phyloP scores from a whole-genome alignment of 2,888 invertebrate genomes.

The Tetramorium bicarinatum region DNA sequence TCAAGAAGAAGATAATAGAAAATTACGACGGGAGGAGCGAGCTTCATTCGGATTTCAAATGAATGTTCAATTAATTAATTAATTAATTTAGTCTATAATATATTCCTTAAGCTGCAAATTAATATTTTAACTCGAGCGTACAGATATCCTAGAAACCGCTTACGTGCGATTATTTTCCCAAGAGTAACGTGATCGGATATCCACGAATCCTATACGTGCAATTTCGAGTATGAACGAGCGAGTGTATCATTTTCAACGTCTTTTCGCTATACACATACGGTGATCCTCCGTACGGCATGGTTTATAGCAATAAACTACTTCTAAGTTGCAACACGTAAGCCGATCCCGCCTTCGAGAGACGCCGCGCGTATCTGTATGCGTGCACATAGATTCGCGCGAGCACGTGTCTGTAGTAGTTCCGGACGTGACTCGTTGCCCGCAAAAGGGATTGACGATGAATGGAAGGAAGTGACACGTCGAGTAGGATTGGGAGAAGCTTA shows the following conservation, averaged over 20 bases:
- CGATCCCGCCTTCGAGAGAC: constrained; percentile 74
- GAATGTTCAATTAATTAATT: not conserved
- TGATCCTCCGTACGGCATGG: constrained; percentile 48
- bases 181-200: not conserved
- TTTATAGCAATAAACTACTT: constrained; percentile 76
- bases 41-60: not conserved
- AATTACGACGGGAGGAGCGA: not conserved
- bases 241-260: constrained; percentile 21
- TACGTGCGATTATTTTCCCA: not conserved
- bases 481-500: constrained; percentile 60
- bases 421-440: constrained; percentile 79
- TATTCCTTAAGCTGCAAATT: not conserved
- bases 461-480: constrained; percentile 64
- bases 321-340: constrained; percentile 79
- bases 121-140: not conserved
- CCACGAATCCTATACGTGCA: not conserved
- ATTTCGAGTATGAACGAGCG: not conserved
- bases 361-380: constrained; percentile 34
- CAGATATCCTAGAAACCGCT: not conserved
- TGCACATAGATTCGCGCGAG: not conserved
- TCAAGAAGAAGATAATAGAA: not conserved
- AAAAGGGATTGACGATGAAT: constrained; percentile 76
- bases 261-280: constrained; percentile 32
- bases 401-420: constrained; percentile 68
- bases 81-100: not conserved